Evolutionary conservation across 1,140 invertebrate genomes (phyloP).

Genomic region (Thereuonema tuberculata): DNA sequence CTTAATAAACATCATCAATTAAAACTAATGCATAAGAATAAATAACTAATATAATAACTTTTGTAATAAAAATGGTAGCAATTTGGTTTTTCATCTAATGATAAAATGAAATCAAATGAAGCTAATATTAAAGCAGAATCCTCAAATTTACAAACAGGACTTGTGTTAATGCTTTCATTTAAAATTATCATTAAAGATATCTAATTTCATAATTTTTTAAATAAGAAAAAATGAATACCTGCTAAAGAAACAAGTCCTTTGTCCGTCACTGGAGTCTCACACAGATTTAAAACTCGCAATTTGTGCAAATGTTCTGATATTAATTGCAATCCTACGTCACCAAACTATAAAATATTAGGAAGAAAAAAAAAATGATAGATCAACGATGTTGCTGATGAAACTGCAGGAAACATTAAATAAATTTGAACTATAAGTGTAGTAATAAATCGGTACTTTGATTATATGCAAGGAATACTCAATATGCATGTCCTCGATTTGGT

Average conservation of each 20-base stretch:
- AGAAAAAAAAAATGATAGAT: constrained; percentile 9
- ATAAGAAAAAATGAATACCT: constrained; percentile 37
- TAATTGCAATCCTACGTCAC: constrained; percentile 60
- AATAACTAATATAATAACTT: neutral
- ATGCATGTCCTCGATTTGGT: no score
- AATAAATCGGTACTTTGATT: no score
- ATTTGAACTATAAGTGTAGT: no score
- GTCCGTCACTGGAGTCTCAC: constrained; percentile 75
- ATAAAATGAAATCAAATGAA: neutral
- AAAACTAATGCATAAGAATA: neutral
- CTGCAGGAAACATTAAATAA: no score
- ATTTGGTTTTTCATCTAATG: neutral
- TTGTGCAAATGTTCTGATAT: constrained; percentile 71
- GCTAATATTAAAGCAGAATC: neutral
- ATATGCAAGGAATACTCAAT: no score
- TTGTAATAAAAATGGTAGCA: neutral
- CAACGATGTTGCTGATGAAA: no score
- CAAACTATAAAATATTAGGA: no score
- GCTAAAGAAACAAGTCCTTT: constrained; percentile 60
- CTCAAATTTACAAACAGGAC: neutral
- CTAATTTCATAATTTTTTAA: neutral
- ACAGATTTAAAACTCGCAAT: constrained; percentile 69
- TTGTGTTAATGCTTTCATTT: neutral
- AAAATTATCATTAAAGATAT: neutral
- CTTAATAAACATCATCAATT: neutral